Evolutionary conservation across 2,888 invertebrate genomes (phyloP), one percentile per base, ranked within the genome.

Genomic region (Lagria hirta): DNA sequence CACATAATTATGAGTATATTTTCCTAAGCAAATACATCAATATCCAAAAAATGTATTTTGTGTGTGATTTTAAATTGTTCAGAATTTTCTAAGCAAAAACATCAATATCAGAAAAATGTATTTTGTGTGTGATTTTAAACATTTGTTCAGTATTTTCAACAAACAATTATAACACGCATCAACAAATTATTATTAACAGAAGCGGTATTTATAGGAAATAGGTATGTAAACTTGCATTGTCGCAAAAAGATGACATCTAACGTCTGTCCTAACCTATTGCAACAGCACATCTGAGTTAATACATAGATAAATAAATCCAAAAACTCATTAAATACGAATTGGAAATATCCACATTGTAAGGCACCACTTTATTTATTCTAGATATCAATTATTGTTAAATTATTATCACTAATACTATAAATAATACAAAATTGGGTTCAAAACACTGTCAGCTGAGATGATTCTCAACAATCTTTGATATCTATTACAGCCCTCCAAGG

Each of bases 1-100:
- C 58, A 57, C 53, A 52, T 59, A 59, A 56, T 46, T 43, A 44
- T 52, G 45, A 53, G 49, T 52, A 54, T 48, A 36, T 28, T 44
- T 46, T 43, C 43, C 55, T 54, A 53, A 55, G 50, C 44, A 38
- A 50, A 47, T 51, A 55, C 52, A 52, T 38, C 47, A 49, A 44
- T 49, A 38, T 44, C 36, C 35, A 36, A 43, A 24, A 18, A 28
- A 20, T 32, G 42, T 28, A 38, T 33, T 43, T 43, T 43, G 27
- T 48, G n/a, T n/a, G 34, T 37, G 29, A 37, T 29, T 44, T 23
- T 23, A 45, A 35, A 15, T 33, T 29, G 12, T 36, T 32, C n/a
- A n/a, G n/a, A n/a, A n/a, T 44, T 46, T 43, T 45, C 55, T 54
- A 53, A 55, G 50, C 44, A 38, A 50, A 47, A 49, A 55, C 52